Percentiles rank a stretch among this genome's conserved stretches.
These are phyloP conservation scores for Mormyrops attenuatus DNA, from an alignment of 2,797 vertebrate species.

Conservation along the genomic window DNA sequence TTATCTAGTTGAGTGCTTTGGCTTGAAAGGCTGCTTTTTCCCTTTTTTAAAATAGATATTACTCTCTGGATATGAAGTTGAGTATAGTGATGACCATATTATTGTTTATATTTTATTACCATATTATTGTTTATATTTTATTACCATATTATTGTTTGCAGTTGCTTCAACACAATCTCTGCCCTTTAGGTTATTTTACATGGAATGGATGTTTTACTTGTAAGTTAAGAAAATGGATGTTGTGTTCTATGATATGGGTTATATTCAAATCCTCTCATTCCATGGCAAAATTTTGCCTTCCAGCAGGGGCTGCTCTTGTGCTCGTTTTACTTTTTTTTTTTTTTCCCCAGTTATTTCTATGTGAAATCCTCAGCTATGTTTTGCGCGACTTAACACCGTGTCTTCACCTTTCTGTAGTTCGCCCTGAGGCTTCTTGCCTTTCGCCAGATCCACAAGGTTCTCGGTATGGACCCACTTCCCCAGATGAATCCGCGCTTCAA, in stretches of 20 bases:
- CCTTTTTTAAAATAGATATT: too few species aligned
- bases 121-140: too few species aligned
- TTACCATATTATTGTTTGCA: too few species aligned
- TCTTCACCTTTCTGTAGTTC: slow-evolving; percentile 63
- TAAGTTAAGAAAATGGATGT: background rate
- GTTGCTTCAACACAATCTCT: background rate
- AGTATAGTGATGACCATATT: too few species aligned
- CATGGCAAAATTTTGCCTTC: background rate
- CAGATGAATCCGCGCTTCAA: slow-evolving; percentile 92
- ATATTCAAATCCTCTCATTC: background rate
- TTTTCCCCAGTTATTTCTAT: background rate
- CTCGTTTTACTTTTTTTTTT: background rate
- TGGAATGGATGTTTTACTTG: background rate
- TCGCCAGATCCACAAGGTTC: slow-evolving; percentile 93
- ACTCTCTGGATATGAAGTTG: too few species aligned
- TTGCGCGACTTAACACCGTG: background rate
- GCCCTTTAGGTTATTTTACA: background rate
- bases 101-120: too few species aligned
- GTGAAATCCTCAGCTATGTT: background rate
- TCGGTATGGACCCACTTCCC: slow-evolving; percentile 94
- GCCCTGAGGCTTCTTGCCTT: slow-evolving; percentile 92
- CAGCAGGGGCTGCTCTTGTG: background rate
- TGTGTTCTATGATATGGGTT: background rate
- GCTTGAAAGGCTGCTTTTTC: background rate
- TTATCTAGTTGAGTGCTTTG: background rate